These are phyloP conservation scores for Hippocampus abdominalis DNA, from an alignment of 2,113 vertebrate species.

Conservation along the genomic window DNA sequence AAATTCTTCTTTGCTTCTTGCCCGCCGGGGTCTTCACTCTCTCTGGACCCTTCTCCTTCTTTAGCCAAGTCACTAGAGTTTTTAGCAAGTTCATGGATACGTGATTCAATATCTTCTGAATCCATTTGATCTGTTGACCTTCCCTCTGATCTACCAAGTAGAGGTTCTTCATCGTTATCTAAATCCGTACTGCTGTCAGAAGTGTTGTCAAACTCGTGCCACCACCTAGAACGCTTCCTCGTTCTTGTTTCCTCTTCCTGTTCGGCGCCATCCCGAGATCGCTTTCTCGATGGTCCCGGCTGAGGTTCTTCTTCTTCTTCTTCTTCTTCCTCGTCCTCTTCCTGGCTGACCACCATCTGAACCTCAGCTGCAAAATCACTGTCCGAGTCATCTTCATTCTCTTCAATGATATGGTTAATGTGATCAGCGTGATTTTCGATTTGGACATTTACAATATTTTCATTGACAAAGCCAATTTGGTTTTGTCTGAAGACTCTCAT, in stretches of 20 bases:
- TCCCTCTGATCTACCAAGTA: neutral
- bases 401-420: neutral
- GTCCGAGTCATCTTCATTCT: neutral
- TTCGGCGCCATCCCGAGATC: neutral
- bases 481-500: conserved; percentile 11
- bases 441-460: conserved; percentile 3
- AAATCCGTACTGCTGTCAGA: conserved; percentile 5
- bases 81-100: neutral
- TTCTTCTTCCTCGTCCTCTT: neutral
- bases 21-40: neutral
- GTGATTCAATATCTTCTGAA: neutral
- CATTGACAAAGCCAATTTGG: conserved; percentile 8
- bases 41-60: neutral
- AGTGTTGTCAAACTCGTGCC: conserved; percentile 10
- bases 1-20: neutral
- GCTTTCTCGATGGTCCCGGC: neutral
- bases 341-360: neutral
- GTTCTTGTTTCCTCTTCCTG: neutral
- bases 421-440: neutral
- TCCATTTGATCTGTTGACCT: neutral
- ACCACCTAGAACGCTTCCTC: conserved; percentile 4
- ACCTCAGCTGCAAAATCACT: neutral
- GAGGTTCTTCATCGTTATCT: conserved; percentile 2
- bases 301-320: conserved; percentile 8
- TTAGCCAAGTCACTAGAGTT: neutral